Evolutionary conservation across 2,888 invertebrate species (phyloP).

Genomic region (Dione vanillae): DNA sequence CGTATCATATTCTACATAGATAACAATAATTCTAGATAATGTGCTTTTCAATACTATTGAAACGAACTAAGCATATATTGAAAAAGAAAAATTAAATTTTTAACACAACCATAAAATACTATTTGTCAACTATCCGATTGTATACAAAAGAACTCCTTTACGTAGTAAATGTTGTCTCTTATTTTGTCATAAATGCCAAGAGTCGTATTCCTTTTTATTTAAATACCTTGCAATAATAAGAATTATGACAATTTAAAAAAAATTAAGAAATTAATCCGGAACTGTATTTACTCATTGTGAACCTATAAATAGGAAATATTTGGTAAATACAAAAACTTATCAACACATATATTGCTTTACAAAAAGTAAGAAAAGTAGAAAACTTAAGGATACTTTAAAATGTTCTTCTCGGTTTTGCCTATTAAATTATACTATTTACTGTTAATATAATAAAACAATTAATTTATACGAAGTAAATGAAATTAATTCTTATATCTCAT

Average conservation of each 20-base stretch:
- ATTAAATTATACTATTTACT: no score
- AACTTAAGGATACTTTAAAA: no score
- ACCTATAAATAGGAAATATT: no score
- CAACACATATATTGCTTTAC: no score
- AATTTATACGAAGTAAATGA: neutral
- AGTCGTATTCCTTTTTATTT: neutral
- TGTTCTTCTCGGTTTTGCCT: no score
- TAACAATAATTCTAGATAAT: neutral
- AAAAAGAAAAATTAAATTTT: neutral
- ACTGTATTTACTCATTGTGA: no score
- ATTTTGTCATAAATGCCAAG: neutral
- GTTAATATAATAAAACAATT: neutral
- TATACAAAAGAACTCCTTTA: slow-evolving; percentile 15
- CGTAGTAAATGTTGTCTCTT: slow-evolving; percentile 19
- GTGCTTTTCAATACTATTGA: neutral
- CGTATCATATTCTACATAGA: no score
- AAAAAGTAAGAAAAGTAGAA: no score
- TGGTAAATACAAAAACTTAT: no score
- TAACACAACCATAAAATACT: neutral
- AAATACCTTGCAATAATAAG: no score
- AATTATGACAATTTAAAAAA: no score
- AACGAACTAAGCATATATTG: neutral
- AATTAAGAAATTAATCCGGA: no score
- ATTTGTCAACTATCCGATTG: neutral
- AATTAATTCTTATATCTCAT: neutral